Percentiles rank a stretch among this genome's conserved stretches.
These are phyloP conservation scores for Thamnophis sirtalis DNA, from an alignment of 2,113 vertebrate genomes.

Conservation along the genomic window DNA sequence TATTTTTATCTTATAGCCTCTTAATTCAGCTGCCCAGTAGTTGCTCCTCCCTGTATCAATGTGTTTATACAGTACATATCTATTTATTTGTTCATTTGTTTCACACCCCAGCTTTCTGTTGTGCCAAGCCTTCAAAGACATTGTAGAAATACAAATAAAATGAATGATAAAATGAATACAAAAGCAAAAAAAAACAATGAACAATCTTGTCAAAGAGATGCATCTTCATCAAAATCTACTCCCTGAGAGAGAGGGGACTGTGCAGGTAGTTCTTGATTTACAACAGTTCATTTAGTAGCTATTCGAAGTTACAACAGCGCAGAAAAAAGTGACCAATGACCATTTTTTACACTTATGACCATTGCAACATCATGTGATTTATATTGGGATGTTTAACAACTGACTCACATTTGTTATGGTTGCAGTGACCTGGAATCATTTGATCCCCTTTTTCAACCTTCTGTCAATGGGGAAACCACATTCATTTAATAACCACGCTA, in stretches of 20 bases:
- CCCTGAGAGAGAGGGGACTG: neutral
- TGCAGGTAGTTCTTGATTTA: neutral
- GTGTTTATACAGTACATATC: neutral
- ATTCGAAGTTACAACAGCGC: neutral
- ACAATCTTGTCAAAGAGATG: neutral
- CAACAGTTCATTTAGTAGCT: neutral
- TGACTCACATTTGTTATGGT: neutral
- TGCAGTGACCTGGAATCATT: neutral
- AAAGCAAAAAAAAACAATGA: neutral
- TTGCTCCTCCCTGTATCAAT: neutral
- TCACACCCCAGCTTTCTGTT: neutral
- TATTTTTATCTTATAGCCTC: neutral
- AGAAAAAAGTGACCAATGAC: neutral
- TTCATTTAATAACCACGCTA: no score
- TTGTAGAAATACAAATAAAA: neutral
- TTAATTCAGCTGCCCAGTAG: neutral
- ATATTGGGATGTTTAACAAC: neutral
- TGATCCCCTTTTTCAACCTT: neutral
- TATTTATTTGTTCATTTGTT: neutral
- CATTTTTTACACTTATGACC: neutral
- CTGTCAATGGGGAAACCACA: neutral
- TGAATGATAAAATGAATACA: neutral
- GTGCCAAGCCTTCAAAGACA: neutral
- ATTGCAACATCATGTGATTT: neutral
- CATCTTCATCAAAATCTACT: neutral